phyloP scores from a whole-genome alignment of 1,140 invertebrate genomes.

The Bombus pascuorum region DNA sequence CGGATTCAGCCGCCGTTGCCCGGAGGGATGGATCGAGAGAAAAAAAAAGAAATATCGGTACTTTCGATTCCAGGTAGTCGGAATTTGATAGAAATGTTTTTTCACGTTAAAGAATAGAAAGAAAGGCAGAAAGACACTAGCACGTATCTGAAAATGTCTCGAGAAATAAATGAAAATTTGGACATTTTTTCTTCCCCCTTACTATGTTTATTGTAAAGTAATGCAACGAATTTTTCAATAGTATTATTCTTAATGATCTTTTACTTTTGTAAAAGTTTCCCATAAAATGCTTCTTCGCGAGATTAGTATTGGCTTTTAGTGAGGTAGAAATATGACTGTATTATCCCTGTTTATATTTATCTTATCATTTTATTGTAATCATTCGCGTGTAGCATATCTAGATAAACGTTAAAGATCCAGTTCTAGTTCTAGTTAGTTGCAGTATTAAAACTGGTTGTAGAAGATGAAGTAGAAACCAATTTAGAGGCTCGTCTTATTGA shows the following conservation, averaged over 20 bases:
- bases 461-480: neutral
- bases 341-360: too few relatives aligned
- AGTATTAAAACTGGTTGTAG: neutral
- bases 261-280: too few relatives aligned
- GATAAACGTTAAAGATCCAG: too few relatives aligned
- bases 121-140: neutral
- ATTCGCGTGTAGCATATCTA: too few relatives aligned
- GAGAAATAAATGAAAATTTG: neutral
- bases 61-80: conserved; percentile 75
- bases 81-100: conserved; percentile 44
- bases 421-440: neutral
- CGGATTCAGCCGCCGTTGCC: conserved; percentile 39
- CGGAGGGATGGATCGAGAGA: conserved; percentile 65
- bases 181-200: neutral
- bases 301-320: too few relatives aligned
- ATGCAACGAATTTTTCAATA: too few relatives aligned
- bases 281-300: too few relatives aligned
- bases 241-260: too few relatives aligned
- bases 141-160: conserved; percentile 10
- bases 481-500: neutral
- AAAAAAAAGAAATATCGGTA: conserved; percentile 68
- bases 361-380: too few relatives aligned
- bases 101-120: conserved; percentile 27
- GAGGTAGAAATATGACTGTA: too few relatives aligned
- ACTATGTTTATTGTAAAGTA: too few relatives aligned